These are phyloP conservation scores for Paramormyrops hopkinsi DNA, from an alignment of 2,797 vertebrate genomes.

Conservation along the genomic window DNA sequence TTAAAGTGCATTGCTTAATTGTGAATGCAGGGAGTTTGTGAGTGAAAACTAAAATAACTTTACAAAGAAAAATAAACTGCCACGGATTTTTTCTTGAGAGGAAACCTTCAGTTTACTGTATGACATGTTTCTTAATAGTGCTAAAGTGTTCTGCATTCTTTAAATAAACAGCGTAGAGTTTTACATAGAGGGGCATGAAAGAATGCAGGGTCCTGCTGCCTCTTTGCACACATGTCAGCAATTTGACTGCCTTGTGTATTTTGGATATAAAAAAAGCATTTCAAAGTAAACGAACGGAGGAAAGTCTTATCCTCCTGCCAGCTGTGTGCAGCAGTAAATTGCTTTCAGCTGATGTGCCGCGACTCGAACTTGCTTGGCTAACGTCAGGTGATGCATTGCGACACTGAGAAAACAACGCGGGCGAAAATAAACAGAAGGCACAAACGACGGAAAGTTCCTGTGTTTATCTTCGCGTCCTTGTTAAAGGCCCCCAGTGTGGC, in stretches of 20 bases:
- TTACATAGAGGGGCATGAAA: constrained; percentile 87
- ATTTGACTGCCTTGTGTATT: constrained; percentile 96
- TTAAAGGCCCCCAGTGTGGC: neutral
- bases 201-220: constrained; percentile 80
- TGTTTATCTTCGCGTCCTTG: constrained; percentile 39
- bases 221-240: constrained; percentile 89
- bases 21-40: constrained; percentile 55
- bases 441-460: constrained; percentile 64
- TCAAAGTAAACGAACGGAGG: constrained; percentile 91
- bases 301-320: constrained; percentile 88
- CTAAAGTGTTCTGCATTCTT: constrained; percentile 89
- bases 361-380: constrained; percentile 83
- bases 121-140: constrained; percentile 88
- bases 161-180: constrained; percentile 90
- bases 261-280: constrained; percentile 89
- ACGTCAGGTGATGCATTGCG: constrained; percentile 79
- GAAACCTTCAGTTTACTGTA: constrained; percentile 87
- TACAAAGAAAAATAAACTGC: constrained; percentile 71
- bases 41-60: constrained; percentile 71
- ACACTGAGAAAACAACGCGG: constrained; percentile 72
- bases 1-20: constrained; percentile 45
- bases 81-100: constrained; percentile 73
- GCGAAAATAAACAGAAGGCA: constrained; percentile 69
- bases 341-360: constrained; percentile 88
- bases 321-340: constrained; percentile 83